These are phyloP conservation scores for Armadillidium nasatum DNA, from an alignment of 1,140 invertebrate species.

Conservation along the genomic window DNA sequence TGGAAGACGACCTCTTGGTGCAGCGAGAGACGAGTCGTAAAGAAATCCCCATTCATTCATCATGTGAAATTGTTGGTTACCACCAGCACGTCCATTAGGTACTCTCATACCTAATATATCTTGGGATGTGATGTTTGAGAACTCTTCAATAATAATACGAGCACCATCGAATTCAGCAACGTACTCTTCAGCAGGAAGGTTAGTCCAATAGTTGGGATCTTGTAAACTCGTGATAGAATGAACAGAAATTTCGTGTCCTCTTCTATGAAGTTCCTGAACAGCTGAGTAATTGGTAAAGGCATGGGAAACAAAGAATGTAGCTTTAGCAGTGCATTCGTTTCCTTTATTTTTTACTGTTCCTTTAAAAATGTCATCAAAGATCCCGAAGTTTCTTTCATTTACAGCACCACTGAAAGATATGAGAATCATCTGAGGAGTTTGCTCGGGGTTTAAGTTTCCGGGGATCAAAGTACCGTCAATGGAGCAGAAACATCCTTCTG, in stretches of 20 bases:
- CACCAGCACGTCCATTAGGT: conserved; percentile 51
- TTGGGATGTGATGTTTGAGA: conserved; percentile 51
- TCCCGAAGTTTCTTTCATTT: conserved; percentile 51
- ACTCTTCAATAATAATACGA: conserved; percentile 50
- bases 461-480: conserved; percentile 51
- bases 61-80: conserved; percentile 52
- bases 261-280: conserved; percentile 53
- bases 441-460: conserved; percentile 49
- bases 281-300: conserved; percentile 56
- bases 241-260: conserved; percentile 55
- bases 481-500: conserved; percentile 54
- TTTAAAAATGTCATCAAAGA: conserved; percentile 50
- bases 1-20: conserved; percentile 49
- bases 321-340: conserved; percentile 56
- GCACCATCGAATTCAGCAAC: conserved; percentile 53
- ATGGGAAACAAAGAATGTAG: conserved; percentile 59
- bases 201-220: conserved; percentile 50
- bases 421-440: conserved; percentile 52
- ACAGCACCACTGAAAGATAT: conserved; percentile 53
- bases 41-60: conserved; percentile 52
- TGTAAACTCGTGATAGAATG: conserved; percentile 54
- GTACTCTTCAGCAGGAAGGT: conserved; percentile 48
- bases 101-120: conserved; percentile 54
- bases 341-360: conserved; percentile 52
- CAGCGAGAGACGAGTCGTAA: conserved; percentile 53